A percentile compares a stretch with the other conserved stretches of the same genome.
Evolutionary conservation across 2,113 vertebrate species (phyloP).

Genomic region (Tonatia bakeri): DNA sequence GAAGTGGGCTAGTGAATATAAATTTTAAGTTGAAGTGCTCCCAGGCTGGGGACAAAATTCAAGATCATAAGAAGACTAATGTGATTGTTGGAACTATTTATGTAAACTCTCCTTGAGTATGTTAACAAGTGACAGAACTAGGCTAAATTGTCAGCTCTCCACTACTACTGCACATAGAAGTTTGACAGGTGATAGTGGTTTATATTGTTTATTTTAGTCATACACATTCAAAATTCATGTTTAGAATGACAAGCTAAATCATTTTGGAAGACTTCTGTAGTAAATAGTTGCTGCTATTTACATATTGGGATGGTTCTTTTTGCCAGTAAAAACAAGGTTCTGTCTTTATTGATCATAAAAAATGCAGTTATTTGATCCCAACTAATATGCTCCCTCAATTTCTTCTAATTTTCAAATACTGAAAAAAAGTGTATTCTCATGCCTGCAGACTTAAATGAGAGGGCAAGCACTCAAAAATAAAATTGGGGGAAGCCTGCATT

Average conservation of each 20-base stretch:
- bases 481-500: background rate
- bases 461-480: background rate
- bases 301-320: background rate
- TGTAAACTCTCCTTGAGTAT: background rate
- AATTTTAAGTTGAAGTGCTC: background rate
- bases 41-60: background rate
- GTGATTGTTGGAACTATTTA: constrained; percentile 40
- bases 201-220: constrained; percentile 33
- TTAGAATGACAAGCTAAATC: background rate
- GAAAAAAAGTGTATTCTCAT: background rate
- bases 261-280: background rate
- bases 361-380: constrained; percentile 1
- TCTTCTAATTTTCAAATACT: constrained; percentile 1
- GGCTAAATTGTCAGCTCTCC: background rate
- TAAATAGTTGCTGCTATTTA: background rate
- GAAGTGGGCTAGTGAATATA: background rate
- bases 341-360: background rate
- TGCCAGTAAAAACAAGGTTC: background rate
- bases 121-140: constrained; percentile 5
- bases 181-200: constrained; percentile 8
- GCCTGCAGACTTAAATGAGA: background rate
- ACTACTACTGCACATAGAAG: background rate
- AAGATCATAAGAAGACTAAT: background rate
- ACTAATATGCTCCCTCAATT: background rate
- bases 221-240: background rate